Evolutionary conservation across 2,113 vertebrate genomes (phyloP), one percentile per base, ranked within the genome.

Genomic region (Oryzias woworae): DNA sequence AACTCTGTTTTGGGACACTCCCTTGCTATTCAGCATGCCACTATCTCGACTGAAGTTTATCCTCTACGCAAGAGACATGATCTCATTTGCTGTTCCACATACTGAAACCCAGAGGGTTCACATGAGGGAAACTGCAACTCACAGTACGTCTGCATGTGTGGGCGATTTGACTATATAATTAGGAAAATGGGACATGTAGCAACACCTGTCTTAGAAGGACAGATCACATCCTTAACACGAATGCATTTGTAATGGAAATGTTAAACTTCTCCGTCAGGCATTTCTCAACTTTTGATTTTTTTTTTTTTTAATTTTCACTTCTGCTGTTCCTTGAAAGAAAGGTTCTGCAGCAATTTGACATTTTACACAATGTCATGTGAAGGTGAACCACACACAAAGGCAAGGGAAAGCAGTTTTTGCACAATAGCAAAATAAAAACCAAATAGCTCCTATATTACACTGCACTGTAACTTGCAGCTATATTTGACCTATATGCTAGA

Each of bases 31-130:
- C 28, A 53, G 51, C 52, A 43, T 64, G 48, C 58, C 42, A 14
- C 43, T 64, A 28, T 24, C 58, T 16, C 20, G 28, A 78, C 62
- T 70, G 55, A 76, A 65, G 52, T 62, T 72, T 66, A 75, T 82
- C 77, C 54, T 23, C 49, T 71, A 66, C 69, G 74, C 80, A 72
- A 57, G 84, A 84, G 84, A 84, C 66, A 2, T 80, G 84, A 85
- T 86, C 84, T 85, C 67, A 89, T 87, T 88, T 69, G 52, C 41
- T 68, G 82, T 74, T 86, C 85, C 57, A 86, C 70, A 87, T 86
- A 74, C 56, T 63, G 53, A 80, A 72, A 73, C 69, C 82, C 78
- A 72, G 68, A 81, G 68, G 88, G 71, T 73, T 81, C 56, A 65
- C 58, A 77, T 46, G 59, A 66, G 58, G 65, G 65, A 69, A 83